Evolutionary conservation across 2,888 invertebrate genomes (phyloP), one percentile per base, ranked within the genome.

Genomic region (Brachylomia viminalis): DNA sequence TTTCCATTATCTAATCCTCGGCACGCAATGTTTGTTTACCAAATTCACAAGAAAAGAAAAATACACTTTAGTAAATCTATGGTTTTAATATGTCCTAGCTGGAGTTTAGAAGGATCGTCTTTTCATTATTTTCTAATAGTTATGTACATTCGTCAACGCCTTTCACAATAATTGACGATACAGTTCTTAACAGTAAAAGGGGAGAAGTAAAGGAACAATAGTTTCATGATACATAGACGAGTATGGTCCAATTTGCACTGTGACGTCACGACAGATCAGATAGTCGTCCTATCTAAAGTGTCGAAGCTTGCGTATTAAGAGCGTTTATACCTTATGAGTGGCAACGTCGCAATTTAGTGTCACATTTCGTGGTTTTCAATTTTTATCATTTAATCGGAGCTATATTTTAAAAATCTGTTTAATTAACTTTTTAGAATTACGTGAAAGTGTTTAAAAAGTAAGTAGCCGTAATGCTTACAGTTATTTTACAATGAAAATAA

Each of bases 131-230:
- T 27, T 20, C 66, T 52, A 70, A 67, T 76, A 76, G 11, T 66
- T 80, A 77, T 80, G 52, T 84, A 78, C 76, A 84, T 68, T 72
- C 54, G 42, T 75, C 33, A 47, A 54, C 38, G 23, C 45, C 68
- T 65, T 61, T 13, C 1, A 56, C 20, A 69, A 20, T 45, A 75
- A 69, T 69, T 77, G 66, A 72, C 65, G 54, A 30, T 42, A 45
- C 33, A 49, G 56, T 49, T 72, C 70, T 82, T 86, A 86, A 72
- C 62, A 71, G 13, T 76, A 73, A 76, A 74, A 74, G 68, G 64
- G 78, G 61, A 72, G 62, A 65, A 66, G 30, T 62, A 61, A 75
- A 87, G 87, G 87, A 87, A 87, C 87, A 82, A 85, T 71, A 77
- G 69, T 76, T 85, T 79, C 70, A 67, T 52, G 75, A 70, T 59